Evolutionary conservation across 2,797 vertebrate genomes (phyloP).

Genomic region (Poeciliopsis turneri): DNA sequence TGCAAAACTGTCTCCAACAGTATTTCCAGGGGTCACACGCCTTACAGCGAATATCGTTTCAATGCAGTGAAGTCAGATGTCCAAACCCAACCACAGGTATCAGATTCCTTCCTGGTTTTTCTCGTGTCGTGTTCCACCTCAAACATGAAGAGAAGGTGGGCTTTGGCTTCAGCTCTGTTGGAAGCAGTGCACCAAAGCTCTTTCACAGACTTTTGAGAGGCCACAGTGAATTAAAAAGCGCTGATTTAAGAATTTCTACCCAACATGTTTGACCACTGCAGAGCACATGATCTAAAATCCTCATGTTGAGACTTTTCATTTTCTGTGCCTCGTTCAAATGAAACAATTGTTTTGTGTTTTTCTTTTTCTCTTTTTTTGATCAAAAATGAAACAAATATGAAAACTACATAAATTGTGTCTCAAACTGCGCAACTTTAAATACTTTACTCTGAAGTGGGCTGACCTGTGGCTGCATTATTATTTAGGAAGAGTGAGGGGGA

Average conservation of each 20-base stretch:
- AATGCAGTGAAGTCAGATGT: conserved; percentile 40
- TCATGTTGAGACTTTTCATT: conserved; percentile 25
- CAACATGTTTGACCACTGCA: conserved; percentile 24
- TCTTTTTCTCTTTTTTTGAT: background rate
- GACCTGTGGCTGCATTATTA: conserved; percentile 28
- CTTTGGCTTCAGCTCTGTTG: conserved; percentile 47
- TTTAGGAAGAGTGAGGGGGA: background rate
- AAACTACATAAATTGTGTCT: background rate
- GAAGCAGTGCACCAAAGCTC: conserved; percentile 25
- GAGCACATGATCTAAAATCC: conserved; percentile 42
- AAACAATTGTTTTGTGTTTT: conserved; percentile 20
- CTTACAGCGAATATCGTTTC: conserved; percentile 42
- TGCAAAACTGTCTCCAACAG: conserved; percentile 48
- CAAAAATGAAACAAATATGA: conserved; percentile 19
- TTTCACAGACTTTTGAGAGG: conserved; percentile 38
- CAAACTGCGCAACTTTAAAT: background rate
- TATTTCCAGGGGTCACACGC: conserved; percentile 64
- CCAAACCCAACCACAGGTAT: conserved; percentile 67
- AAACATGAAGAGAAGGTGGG: conserved; percentile 39
- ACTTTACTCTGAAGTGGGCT: conserved; percentile 10
- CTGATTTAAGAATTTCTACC: conserved; percentile 38
- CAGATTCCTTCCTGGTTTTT: conserved; percentile 59
- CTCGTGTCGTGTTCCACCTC: conserved; percentile 49
- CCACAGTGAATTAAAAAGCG: conserved; percentile 34
- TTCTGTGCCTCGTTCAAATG: conserved; percentile 10